Conservation (phyloP, 2,888 invertebrate species). For the Synanthedon vespiformis region DNA sequence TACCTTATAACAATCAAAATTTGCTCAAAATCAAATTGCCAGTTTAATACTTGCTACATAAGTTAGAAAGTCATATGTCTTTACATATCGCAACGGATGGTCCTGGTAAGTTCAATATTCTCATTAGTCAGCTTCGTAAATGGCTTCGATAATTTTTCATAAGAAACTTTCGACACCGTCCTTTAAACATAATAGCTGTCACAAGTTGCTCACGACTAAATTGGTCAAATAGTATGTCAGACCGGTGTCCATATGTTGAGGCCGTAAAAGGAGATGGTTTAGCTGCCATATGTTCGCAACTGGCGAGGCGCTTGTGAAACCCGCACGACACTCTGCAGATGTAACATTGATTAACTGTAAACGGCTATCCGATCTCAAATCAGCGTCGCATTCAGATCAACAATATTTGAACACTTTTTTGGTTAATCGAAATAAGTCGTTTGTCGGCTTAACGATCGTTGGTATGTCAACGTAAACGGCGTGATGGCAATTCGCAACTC, state of each 20-base stretch:
- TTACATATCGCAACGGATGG: background rate
- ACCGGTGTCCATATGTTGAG: conserved; percentile 32
- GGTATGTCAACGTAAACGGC: no score
- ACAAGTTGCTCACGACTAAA: conserved; percentile 26
- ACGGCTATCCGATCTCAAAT: conserved; percentile 40
- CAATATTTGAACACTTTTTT: background rate
- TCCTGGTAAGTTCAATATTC: conserved; percentile 1
- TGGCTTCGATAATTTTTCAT: conserved; percentile 12
- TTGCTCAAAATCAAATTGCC: no score
- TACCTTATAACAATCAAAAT: no score
- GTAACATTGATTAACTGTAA: conserved; percentile 50
- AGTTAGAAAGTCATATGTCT: no score
- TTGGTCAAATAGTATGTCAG: conserved; percentile 38
- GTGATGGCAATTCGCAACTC: no score
- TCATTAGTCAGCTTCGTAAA: conserved; percentile 9
- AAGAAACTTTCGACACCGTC: conserved; percentile 17
- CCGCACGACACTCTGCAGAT: conserved; percentile 34
- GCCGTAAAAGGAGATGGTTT: conserved; percentile 50
- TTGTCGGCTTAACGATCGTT: background rate
- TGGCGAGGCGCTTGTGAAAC: conserved; percentile 30
- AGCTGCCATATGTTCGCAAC: conserved; percentile 52
- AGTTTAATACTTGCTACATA: no score
- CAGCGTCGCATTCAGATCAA: conserved; percentile 31
- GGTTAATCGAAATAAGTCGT: background rate
- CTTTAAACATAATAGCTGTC: background rate